Conservation (phyloP, 2,888 invertebrate species). For the Deilephila porcellus region DNA sequence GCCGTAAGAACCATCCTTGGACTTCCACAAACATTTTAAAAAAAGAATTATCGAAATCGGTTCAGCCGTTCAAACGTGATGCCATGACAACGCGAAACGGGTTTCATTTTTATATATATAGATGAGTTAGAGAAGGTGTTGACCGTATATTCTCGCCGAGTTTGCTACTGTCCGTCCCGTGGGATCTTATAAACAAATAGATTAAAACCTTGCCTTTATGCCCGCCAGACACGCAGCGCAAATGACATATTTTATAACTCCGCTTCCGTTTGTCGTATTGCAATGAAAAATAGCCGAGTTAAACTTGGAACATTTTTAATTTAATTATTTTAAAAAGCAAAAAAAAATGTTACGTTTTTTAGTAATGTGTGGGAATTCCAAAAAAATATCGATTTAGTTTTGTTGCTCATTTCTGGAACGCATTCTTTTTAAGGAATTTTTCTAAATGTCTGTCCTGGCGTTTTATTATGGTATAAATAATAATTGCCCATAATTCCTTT, state of each 20-base stretch:
- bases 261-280: background rate
- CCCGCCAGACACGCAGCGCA: slow-evolving; percentile 11
- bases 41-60: no score
- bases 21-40: no score
- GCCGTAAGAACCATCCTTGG: no score
- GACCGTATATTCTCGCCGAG: background rate
- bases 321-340: no score
- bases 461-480: slow-evolving; percentile 4
- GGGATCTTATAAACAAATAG: slow-evolving; percentile 8
- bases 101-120: no score
- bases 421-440: background rate
- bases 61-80: no score
- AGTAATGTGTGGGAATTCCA: background rate
- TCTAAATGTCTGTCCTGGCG: background rate
- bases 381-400: background rate
- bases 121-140: slow-evolving; percentile 17
- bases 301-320: no score
- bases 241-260: slow-evolving; percentile 12
- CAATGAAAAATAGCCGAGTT: background rate
- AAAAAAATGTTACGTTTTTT: no score
- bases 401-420: background rate
- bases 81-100: no score
- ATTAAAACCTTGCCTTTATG: slow-evolving; percentile 3
- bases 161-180: slow-evolving; percentile 2
- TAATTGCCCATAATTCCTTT: slow-evolving; percentile 8